Percentiles rank a stretch among this genome's conserved stretches.
phyloP scores from a whole-genome alignment of 2,113 vertebrate species.

The Zosterops pallidus region DNA sequence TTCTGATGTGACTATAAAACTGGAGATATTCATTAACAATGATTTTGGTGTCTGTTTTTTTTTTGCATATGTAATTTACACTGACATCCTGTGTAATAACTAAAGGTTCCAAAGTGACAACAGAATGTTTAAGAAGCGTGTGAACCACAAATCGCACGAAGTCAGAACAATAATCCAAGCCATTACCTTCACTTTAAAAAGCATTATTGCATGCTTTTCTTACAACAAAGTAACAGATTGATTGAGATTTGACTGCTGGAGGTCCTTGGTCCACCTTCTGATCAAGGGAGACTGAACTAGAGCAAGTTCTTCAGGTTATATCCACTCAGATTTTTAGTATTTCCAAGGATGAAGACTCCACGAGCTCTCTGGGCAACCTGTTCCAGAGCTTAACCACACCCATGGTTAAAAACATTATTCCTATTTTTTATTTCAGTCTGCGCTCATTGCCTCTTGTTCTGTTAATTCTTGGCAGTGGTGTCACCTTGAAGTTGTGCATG shows the following conservation, averaged over 20 bases:
- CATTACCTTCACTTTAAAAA: background rate
- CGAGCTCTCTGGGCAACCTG: background rate
- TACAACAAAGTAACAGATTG: background rate
- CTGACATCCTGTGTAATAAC: background rate
- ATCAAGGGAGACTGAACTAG: background rate
- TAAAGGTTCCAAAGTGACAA: background rate
- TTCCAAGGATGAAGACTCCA: background rate
- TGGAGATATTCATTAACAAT: background rate
- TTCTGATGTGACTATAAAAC: background rate
- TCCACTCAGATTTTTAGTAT: background rate
- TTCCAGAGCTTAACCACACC: background rate
- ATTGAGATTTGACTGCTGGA: background rate
- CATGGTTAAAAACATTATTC: background rate
- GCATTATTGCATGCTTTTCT: background rate
- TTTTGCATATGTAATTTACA: background rate
- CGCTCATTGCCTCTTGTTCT: background rate
- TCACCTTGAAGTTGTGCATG: background rate
- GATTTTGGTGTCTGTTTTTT: fast-evolving
- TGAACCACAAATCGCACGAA: background rate
- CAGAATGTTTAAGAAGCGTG: background rate
- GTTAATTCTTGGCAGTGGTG: background rate
- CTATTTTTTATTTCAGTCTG: background rate
- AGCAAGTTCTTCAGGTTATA: background rate
- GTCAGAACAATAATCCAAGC: background rate
- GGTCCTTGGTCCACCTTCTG: background rate